These are phyloP conservation scores for Thecophora atra DNA, from an alignment of 2,888 invertebrate species.

Conservation along the genomic window DNA sequence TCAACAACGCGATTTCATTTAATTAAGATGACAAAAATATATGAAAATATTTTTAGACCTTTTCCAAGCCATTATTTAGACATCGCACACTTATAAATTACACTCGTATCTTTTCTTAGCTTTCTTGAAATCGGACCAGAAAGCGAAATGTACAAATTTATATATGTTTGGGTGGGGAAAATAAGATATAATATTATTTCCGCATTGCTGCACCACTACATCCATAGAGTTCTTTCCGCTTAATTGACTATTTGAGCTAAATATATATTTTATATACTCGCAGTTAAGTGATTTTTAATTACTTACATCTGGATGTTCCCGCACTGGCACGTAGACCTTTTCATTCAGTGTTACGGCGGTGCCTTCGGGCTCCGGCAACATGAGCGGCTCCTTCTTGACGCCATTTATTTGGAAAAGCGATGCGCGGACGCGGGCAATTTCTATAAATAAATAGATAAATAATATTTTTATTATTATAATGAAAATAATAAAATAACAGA, in stretches of 20 bases:
- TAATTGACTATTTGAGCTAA: conserved; percentile 15
- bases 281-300: conserved; percentile 15
- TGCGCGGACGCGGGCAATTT: conserved; percentile 97
- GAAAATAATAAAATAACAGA: not conserved
- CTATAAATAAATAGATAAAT: conserved; percentile 73
- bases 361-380: conserved; percentile 91
- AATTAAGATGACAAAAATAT: too few relatives aligned
- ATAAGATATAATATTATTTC: not conserved
- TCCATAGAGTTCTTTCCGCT: not conserved
- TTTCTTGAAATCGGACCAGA: too few relatives aligned
- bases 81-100: too few relatives aligned
- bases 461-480: conserved; percentile 3
- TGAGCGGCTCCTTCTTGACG: conserved; percentile 90
- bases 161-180: too few relatives aligned
- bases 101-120: too few relatives aligned
- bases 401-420: conserved; percentile 99
- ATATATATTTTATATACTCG: not conserved
- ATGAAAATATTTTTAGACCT: too few relatives aligned
- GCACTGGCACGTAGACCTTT: conserved; percentile 99
- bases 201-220: not conserved
- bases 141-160: too few relatives aligned
- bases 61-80: too few relatives aligned
- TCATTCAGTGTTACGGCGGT: conserved; percentile 93
- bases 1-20: too few relatives aligned
- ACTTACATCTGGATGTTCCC: conserved; percentile 99